These are phyloP conservation scores for Geodia barretti DNA, from an alignment of 37 sponge, comb jelly and placozoan species.

Conservation along the genomic window DNA sequence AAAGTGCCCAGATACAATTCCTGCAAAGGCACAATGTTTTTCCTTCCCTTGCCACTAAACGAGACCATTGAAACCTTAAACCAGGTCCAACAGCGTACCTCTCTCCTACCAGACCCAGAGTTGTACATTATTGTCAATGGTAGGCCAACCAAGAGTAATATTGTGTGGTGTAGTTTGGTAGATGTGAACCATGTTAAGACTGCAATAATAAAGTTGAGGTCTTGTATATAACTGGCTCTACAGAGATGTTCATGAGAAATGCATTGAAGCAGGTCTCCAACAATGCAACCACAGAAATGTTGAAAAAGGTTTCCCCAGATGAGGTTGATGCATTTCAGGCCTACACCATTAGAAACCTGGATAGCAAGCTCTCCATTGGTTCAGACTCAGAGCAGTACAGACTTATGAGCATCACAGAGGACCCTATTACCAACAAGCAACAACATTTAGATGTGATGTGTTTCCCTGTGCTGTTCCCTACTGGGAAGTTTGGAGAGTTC, in stretches of 20 bases:
- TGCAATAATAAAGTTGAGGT: slow-evolving; percentile 17
- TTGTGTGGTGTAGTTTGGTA: slow-evolving; percentile 46
- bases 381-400: slow-evolving; percentile 64
- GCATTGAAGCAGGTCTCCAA: slow-evolving; percentile 40
- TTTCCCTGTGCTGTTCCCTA: slow-evolving; percentile 53
- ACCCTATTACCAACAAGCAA: slow-evolving; percentile 37
- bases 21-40: slow-evolving; percentile 48
- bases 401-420: slow-evolving; percentile 49
- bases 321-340: slow-evolving; percentile 45
- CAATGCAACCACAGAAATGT: slow-evolving; percentile 29
- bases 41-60: slow-evolving; percentile 41
- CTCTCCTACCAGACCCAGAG: slow-evolving; percentile 15
- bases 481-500: slow-evolving; percentile 51
- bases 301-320: slow-evolving; percentile 34
- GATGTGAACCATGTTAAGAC: slow-evolving; percentile 27
- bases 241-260: slow-evolving; percentile 19
- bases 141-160: slow-evolving; percentile 31
- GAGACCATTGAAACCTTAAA: slow-evolving; percentile 52
- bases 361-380: slow-evolving; percentile 11
- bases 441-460: slow-evolving; percentile 37
- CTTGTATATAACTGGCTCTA: slow-evolving; percentile 69
- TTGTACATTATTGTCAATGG: slow-evolving; percentile 52
- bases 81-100: neutral
- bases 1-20: slow-evolving; percentile 55
- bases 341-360: slow-evolving; percentile 44